Base-by-base conservation (phyloP, 2,797 vertebrate genomes). In the Pogonophryne albipinna region DNA sequence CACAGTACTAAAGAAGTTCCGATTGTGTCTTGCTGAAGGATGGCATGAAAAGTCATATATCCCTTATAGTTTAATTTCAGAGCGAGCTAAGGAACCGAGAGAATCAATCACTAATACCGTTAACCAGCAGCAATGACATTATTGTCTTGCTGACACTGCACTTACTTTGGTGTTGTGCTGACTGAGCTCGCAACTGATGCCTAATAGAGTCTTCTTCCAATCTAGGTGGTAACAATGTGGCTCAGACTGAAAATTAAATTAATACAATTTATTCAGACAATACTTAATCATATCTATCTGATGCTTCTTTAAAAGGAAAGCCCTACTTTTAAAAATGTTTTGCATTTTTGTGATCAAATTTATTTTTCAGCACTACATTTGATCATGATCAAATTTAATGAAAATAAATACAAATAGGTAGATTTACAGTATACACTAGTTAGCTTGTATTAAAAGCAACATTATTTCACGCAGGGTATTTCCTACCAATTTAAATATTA, bases 81-180 rank as follows among this genome's bases (percentile, higher is more conserved):
- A 80, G 42, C 74, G 68, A 86, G 62, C 66, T 71, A 57, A 74
- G 72, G 50, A 79, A 74, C 53, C 78, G 65, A 79, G 64, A 62
- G 78, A 88, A 83, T 87, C 79, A 86, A 83, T 88, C 79, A 74
- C 51, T 55, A 72, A 74, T 71, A 70, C 63, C 64, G 71, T 85
- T 86, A 85, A 87, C 72, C 80, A 85, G 74, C 67, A 66, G 78
- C 74, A 62, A 72, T 86, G 76, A 81, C 80, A 92, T 90, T 86
- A 82, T 76, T 74, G 64, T 82, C 69, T 85, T 79, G 73, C 72
- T 82, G 85, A 84, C 70, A 53, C 68, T 76, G 66, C 78, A 81
- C 69, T 76, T 74, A 83, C 73, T 79, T 64, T 70, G 75, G 83
- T 58, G 64, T 71, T 80, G 41, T 71, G 65, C 58, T 66, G 71